A percentile compares a stretch with the other conserved stretches of the same genome.
phyloP scores from a whole-genome alignment of 2,113 vertebrate species.

The Microtus pennsylvanicus region DNA sequence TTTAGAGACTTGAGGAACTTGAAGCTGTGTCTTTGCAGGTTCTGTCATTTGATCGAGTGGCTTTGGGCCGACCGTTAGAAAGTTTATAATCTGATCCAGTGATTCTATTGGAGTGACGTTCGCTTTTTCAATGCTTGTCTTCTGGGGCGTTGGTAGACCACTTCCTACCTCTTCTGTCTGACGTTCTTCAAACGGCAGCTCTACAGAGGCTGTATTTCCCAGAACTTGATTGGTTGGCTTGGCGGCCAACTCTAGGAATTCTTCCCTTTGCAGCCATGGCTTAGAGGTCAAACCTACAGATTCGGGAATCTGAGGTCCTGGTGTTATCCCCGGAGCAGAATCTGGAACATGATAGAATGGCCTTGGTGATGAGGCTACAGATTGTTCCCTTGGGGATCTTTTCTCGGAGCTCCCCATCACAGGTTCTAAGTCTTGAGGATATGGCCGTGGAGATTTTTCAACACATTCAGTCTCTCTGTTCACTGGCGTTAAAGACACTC shows the following conservation, averaged over 20 bases:
- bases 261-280: neutral
- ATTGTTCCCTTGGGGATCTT: neutral
- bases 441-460: neutral
- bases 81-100: constrained; percentile 21
- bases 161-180: neutral
- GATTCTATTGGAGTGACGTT: neutral
- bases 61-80: constrained; percentile 31
- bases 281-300: constrained; percentile 28
- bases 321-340: constrained; percentile 18
- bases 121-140: constrained; percentile 13
- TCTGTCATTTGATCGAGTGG: constrained; percentile 25
- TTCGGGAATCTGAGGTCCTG: neutral
- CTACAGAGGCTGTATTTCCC: neutral
- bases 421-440: constrained; percentile 18
- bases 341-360: constrained; percentile 11
- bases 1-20: constrained; percentile 1
- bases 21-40: constrained; percentile 30
- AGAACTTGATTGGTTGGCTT: constrained; percentile 14
- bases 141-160: neutral
- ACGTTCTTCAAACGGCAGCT: constrained; percentile 2
- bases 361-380: neutral
- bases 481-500: neutral
- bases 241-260: constrained; percentile 7
- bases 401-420: no score
- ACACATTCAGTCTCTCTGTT: constrained; percentile 18